Evolutionary conservation across 2,113 vertebrate species (phyloP).

Genomic region (Thymallus thymallus): DNA sequence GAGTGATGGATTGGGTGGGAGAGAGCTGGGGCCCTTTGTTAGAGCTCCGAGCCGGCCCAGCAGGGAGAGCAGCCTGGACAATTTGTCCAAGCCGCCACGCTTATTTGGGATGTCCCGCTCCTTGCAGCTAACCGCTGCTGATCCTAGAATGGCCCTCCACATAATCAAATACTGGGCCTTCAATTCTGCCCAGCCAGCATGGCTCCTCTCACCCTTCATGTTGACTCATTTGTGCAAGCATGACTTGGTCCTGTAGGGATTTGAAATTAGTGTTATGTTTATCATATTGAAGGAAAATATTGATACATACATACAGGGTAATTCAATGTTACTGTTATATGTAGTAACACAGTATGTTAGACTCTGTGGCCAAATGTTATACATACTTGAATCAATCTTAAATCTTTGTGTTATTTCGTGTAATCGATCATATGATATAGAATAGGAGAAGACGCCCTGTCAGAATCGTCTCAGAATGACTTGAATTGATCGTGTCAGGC

Average conservation of each 20-base stretch:
- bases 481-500: slow-evolving; percentile 26
- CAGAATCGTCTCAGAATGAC: slow-evolving; percentile 42
- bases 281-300: no score
- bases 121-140: slow-evolving; percentile 8
- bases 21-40: slow-evolving; percentile 4
- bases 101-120: slow-evolving; percentile 38
- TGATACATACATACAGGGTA: no score
- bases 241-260: no score
- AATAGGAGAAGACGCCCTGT: slow-evolving; percentile 28
- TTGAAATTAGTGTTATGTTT: no score
- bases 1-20: slow-evolving; percentile 50
- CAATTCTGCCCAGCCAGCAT: not conserved
- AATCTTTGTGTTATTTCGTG: slow-evolving; percentile 43
- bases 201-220: not conserved
- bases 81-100: slow-evolving; percentile 59
- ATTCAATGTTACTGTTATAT: no score
- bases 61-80: slow-evolving; percentile 64
- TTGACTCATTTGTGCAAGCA: not conserved
- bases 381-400: no score
- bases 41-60: slow-evolving; percentile 52
- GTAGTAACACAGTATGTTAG: no score
- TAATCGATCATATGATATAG: slow-evolving; percentile 55
- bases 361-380: no score
- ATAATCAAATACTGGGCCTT: not conserved
- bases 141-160: slow-evolving; percentile 11